These are phyloP conservation scores for Rhinichthys klamathensis DNA, from an alignment of 2,113 vertebrate genomes.

Conservation along the genomic window DNA sequence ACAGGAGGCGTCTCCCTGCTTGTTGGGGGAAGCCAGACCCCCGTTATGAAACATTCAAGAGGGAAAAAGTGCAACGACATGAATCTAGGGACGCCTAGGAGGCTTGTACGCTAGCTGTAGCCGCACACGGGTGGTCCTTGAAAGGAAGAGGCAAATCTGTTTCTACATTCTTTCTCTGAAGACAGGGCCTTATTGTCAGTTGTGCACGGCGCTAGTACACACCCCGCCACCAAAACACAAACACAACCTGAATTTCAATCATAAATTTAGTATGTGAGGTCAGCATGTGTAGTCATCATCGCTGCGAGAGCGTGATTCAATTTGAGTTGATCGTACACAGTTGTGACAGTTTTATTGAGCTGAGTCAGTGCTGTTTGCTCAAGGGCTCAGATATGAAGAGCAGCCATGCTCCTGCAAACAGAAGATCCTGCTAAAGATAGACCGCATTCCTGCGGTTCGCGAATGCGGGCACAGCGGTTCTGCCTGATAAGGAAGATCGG, in stretches of 20 bases:
- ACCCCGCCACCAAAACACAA: neutral
- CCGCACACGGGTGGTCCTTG: slow-evolving; percentile 72
- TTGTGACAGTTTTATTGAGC: slow-evolving; percentile 45
- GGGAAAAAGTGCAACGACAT: neutral
- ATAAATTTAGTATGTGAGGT: slow-evolving; percentile 14
- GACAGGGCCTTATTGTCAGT: neutral
- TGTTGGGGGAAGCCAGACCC: slow-evolving; percentile 36
- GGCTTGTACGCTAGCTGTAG: too few species aligned
- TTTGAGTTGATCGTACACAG: slow-evolving; percentile 34
- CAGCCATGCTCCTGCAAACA: slow-evolving; percentile 38
- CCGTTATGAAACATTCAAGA: slow-evolving; percentile 28
- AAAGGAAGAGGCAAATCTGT: slow-evolving; percentile 57
- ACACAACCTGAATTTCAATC: neutral
- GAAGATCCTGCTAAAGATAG: slow-evolving; percentile 37
- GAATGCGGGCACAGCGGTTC: slow-evolving; percentile 23
- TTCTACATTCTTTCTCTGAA: slow-evolving; percentile 47
- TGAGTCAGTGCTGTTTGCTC: slow-evolving; percentile 33
- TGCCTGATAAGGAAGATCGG: slow-evolving; percentile 27
- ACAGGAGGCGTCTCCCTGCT: slow-evolving; percentile 34
- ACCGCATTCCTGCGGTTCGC: slow-evolving; percentile 32
- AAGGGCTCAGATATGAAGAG: slow-evolving; percentile 30
- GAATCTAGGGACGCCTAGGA: slow-evolving; percentile 16
- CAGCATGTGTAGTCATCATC: neutral
- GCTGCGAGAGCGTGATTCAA: slow-evolving; percentile 1
- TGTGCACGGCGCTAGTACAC: neutral